A percentile compares a stretch with the other conserved stretches of the same genome.
Conservation (phyloP, 2,113 vertebrate species). For the Microtus pennsylvanicus region DNA sequence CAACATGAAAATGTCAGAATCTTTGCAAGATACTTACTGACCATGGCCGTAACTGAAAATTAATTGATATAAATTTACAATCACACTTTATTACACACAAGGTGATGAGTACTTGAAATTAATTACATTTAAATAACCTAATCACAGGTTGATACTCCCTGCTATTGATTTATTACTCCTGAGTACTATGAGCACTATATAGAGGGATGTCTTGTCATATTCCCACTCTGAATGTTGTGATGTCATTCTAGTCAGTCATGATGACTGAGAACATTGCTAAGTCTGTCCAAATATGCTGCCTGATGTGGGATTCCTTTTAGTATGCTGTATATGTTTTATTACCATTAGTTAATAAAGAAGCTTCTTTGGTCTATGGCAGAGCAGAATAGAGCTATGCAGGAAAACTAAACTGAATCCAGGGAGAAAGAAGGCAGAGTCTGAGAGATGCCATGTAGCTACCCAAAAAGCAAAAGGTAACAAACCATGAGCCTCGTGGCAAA, state of each 20-base stretch:
- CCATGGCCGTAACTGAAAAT: neutral
- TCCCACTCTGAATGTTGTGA: neutral
- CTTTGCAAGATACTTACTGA: neutral
- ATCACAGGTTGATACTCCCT: neutral
- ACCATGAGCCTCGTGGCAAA: no score
- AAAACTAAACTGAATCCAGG: no score
- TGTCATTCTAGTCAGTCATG: neutral
- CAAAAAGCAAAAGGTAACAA: no score
- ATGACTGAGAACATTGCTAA: neutral
- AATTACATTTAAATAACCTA: neutral
- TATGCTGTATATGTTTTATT: no score
- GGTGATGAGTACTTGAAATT: neutral
- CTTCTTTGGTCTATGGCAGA: no score
- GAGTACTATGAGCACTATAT: neutral
- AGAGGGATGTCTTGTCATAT: neutral
- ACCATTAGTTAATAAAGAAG: no score
- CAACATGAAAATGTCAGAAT: neutral
- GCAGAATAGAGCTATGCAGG: no score
- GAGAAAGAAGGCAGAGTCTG: no score
- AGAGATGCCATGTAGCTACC: no score
- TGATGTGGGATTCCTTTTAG: no score
- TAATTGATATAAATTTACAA: neutral
- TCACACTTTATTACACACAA: neutral
- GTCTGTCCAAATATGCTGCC: rapidly evolving
- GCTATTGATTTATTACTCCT: neutral